Evolutionary conservation across 1,140 invertebrate genomes (phyloP).

Genomic region (Pogonognathellus flavescens): DNA sequence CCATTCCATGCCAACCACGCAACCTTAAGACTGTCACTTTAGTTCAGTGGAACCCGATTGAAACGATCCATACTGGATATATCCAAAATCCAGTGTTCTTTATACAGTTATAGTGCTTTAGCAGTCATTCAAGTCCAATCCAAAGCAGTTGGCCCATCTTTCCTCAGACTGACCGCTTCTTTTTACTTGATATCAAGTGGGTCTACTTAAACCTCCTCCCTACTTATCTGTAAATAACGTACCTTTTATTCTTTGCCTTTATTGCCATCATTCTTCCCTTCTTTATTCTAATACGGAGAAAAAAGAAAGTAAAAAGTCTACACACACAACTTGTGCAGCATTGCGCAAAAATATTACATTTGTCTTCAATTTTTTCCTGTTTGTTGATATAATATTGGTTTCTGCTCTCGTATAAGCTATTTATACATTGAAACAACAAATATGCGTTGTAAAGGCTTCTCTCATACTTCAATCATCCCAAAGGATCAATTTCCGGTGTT

Average conservation of each 20-base stretch:
- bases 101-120: no score
- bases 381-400: no score
- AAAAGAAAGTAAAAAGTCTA: no score
- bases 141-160: conserved; percentile 3
- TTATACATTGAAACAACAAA: no score
- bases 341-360: no score
- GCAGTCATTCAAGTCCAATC: background rate
- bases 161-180: background rate
- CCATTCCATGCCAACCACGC: background rate
- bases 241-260: background rate
- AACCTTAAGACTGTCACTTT: conserved; percentile 1
- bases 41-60: background rate
- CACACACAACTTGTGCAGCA: no score
- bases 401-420: no score
- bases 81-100: background rate
- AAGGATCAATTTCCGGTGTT: no score
- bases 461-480: no score
- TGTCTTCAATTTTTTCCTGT: no score
- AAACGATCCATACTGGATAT: background rate
- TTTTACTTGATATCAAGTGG: background rate
- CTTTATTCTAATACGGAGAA: no score
- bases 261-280: background rate
- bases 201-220: background rate
- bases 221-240: background rate
- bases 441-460: no score